phyloP scores from a whole-genome alignment of 2,113 vertebrate species.

The Stegastes partitus region DNA sequence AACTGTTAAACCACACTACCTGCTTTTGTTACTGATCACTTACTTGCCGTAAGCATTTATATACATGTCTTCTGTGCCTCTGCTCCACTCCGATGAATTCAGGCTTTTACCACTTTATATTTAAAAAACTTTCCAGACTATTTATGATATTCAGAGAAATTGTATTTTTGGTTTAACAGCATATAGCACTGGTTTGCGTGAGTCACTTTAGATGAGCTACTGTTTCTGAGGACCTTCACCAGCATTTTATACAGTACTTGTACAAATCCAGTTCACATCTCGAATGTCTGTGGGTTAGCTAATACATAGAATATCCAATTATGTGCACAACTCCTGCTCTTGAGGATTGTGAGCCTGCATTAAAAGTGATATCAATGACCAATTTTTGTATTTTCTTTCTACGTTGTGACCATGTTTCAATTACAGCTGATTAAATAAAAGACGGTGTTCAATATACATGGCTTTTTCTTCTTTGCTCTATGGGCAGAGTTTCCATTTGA shows the following conservation, averaged over 20 bases:
- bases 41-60: slow-evolving; percentile 32
- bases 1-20: slow-evolving; percentile 13
- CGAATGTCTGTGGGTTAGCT: slow-evolving; percentile 14
- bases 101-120: slow-evolving; percentile 59
- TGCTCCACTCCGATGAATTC: slow-evolving; percentile 17
- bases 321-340: background rate
- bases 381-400: slow-evolving; percentile 40
- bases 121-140: slow-evolving; percentile 52
- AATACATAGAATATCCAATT: slow-evolving; percentile 19
- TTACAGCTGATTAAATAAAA: slow-evolving; percentile 49
- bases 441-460: background rate
- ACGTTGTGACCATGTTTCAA: slow-evolving; percentile 56
- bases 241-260: slow-evolving; percentile 63
- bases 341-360: slow-evolving; percentile 1
- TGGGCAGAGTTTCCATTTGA: too few relatives aligned
- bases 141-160: slow-evolving; percentile 58
- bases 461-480: background rate
- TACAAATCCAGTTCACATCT: background rate
- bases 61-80: slow-evolving; percentile 46
- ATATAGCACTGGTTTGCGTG: slow-evolving; percentile 50
- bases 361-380: slow-evolving; percentile 15
- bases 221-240: slow-evolving; percentile 44
- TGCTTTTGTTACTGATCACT: slow-evolving; percentile 45
- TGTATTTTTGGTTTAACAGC: slow-evolving; percentile 53
- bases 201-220: slow-evolving; percentile 43